Percentiles rank a stretch among this genome's conserved stretches.
Conservation (phyloP, 2,113 vertebrate genomes). For the Myotis brandtii region DNA sequence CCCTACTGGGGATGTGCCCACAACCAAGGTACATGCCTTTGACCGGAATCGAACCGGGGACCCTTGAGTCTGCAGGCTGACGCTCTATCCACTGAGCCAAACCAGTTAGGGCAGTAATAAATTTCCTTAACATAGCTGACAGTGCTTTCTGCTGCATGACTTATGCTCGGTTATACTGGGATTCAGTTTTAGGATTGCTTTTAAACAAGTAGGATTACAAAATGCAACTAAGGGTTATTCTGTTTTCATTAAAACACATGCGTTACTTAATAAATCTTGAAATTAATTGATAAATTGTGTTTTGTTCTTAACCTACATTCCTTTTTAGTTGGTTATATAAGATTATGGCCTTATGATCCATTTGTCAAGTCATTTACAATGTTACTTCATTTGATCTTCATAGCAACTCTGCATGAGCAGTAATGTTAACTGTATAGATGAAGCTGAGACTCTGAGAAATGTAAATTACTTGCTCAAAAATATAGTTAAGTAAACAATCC, state of each 20-base stretch:
- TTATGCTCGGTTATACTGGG: background rate
- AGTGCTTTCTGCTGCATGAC: background rate
- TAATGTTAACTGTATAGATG: background rate
- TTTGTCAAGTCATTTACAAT: background rate
- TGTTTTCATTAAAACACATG: background rate
- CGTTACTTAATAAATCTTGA: constrained; percentile 27
- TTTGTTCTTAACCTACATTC: background rate
- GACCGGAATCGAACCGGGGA: too few species aligned
- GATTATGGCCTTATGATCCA: background rate
- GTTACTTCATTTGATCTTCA: background rate
- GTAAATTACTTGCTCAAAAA: background rate
- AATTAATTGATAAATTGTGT: background rate
- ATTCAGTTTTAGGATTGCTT: constrained; percentile 22
- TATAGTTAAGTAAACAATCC: background rate
- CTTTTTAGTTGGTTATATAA: background rate
- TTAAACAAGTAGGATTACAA: constrained; percentile 7
- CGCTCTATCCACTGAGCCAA: too few species aligned
- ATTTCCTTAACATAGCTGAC: background rate
- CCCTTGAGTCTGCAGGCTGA: too few species aligned
- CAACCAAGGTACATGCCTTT: too few species aligned
- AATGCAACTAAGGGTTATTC: background rate
- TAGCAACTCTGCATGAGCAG: background rate
- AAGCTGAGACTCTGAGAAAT: background rate
- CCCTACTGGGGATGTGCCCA: too few species aligned
- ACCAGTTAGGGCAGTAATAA: background rate